Percentiles rank a stretch among this genome's conserved stretches.
Conservation (phyloP, 1,140 invertebrate genomes). For the Polyergus mexicanus region DNA sequence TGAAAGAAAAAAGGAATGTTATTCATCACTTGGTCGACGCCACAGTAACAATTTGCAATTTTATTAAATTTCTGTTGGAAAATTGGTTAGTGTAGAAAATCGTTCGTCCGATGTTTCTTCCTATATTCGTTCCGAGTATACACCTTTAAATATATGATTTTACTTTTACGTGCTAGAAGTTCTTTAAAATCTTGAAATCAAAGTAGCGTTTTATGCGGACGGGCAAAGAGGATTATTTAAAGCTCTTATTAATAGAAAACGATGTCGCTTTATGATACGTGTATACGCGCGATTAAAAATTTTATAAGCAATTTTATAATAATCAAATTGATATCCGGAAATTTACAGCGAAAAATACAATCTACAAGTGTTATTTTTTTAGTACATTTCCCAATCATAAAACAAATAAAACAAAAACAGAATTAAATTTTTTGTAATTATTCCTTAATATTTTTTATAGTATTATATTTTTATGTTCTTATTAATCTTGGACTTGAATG, state of each 20-base stretch:
- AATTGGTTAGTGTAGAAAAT: constrained; percentile 39
- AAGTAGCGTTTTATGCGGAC: not conserved
- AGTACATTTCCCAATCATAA: not conserved
- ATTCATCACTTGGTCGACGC: constrained; percentile 11
- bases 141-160: constrained; percentile 33
- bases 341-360: not conserved
- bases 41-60: constrained; percentile 15
- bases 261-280: not conserved
- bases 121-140: not conserved
- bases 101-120: constrained; percentile 33
- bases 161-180: constrained; percentile 27
- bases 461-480: not conserved
- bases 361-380: not conserved
- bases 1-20: constrained; percentile 19
- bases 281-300: not conserved
- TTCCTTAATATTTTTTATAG: not conserved
- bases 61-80: constrained; percentile 34
- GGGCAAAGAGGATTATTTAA: not conserved
- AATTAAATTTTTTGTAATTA: not conserved
- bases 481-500: not conserved
- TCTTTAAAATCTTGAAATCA: constrained; percentile 29
- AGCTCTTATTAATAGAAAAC: constrained; percentile 29
- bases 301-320: not conserved
- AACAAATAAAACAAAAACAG: not conserved
- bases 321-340: not conserved